Percentiles rank a stretch among this genome's conserved stretches.
Conservation (phyloP, 1,140 invertebrate species). For the Solenopsis fugax region DNA sequence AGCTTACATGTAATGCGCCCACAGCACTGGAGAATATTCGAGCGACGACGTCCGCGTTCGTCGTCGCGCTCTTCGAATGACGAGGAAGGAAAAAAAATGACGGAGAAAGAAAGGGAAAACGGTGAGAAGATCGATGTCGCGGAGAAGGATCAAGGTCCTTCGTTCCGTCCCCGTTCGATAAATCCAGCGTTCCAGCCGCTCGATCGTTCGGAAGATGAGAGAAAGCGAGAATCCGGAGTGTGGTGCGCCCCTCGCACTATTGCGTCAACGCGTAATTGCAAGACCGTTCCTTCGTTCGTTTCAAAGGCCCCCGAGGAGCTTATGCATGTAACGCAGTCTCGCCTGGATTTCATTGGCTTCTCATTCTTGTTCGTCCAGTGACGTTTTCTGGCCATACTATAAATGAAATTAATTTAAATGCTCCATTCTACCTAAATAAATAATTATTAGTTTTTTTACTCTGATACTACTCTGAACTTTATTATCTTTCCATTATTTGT, state of each 20-base stretch:
- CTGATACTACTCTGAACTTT: neutral
- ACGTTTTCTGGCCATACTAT: neutral
- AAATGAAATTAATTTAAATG: slow-evolving; percentile 19
- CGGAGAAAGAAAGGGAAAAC: slow-evolving; percentile 24
- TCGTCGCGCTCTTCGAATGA: neutral
- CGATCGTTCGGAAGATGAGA: slow-evolving; percentile 67
- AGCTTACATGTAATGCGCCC: neutral
- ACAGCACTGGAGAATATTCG: neutral
- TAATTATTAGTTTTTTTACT: neutral
- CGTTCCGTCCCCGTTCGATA: slow-evolving; percentile 31
- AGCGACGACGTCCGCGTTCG: neutral
- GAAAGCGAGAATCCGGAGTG: slow-evolving; percentile 65
- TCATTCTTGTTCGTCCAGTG: neutral
- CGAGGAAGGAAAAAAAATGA: neutral
- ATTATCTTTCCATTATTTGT: neutral
- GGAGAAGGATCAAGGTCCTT: slow-evolving; percentile 53
- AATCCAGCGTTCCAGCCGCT: slow-evolving; percentile 27
- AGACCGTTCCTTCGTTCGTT: slow-evolving; percentile 48
- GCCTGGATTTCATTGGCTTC: slow-evolving; percentile 47
- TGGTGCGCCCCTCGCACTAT: slow-evolving; percentile 44
- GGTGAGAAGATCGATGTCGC: slow-evolving; percentile 17
- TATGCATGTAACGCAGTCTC: slow-evolving; percentile 14
- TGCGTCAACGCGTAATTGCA: slow-evolving; percentile 74
- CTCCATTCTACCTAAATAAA: neutral
- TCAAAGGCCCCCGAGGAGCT: neutral